These are phyloP conservation scores for Agelastica alni DNA, from an alignment of 2,888 invertebrate genomes.

Conservation along the genomic window DNA sequence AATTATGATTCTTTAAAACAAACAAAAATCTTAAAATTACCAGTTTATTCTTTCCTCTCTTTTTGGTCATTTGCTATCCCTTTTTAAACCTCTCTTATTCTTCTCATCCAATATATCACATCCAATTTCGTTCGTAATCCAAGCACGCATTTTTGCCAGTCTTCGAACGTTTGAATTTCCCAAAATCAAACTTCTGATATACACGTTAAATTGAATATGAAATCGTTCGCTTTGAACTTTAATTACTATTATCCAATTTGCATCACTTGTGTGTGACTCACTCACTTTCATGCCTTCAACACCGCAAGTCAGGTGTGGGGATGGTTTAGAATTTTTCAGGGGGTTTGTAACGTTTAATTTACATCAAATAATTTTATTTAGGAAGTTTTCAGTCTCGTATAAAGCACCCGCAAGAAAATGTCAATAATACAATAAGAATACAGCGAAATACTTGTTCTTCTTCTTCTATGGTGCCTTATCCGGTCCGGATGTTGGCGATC, in stretches of 20 bases:
- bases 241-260: slow-evolving; percentile 27
- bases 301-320: not conserved
- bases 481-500: too few relatives aligned
- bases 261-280: slow-evolving; percentile 23
- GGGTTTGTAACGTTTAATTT: too few relatives aligned
- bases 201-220: slow-evolving; percentile 22
- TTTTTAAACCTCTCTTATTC: too few relatives aligned
- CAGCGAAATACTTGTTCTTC: too few relatives aligned
- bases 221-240: slow-evolving; percentile 22
- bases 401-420: not conserved
- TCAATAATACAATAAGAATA: too few relatives aligned
- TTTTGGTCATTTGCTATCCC: too few relatives aligned
- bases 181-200: slow-evolving; percentile 17
- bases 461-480: too few relatives aligned
- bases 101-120: not conserved
- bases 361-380: too few relatives aligned
- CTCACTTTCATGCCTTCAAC: slow-evolving; percentile 4
- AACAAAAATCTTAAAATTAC: too few relatives aligned
- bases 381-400: not conserved
- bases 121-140: not conserved
- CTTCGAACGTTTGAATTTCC: not conserved
- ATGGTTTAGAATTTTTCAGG: not conserved
- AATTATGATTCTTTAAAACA: too few relatives aligned
- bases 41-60: too few relatives aligned
- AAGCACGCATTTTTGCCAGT: not conserved